Evolutionary conservation across 2,113 vertebrate species (phyloP).

Genomic region (Plotosus lineatus): DNA sequence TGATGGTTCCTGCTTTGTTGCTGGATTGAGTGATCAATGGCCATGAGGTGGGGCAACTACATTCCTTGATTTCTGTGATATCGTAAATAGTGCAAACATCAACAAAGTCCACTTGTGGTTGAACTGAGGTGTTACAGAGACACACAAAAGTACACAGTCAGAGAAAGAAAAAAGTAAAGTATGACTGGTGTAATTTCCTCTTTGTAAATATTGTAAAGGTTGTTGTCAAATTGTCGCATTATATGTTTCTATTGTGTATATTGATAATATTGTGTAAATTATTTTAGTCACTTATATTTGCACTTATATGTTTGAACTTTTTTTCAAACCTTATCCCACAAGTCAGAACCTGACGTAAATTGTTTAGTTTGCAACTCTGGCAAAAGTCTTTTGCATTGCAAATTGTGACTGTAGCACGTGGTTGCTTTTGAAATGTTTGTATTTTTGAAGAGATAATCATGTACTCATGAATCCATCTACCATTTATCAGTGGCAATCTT

Average conservation of each 20-base stretch:
- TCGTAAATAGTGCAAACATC: not conserved
- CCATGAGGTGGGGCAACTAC: not conserved
- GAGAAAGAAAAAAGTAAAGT: not conserved
- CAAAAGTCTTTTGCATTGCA: not conserved
- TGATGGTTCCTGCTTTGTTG: too few species aligned
- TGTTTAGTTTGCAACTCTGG: too few species aligned
- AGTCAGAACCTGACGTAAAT: too few species aligned
- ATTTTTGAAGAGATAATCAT: not conserved
- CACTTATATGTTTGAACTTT: too few species aligned
- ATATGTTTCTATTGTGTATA: too few species aligned
- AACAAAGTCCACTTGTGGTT: constrained; percentile 6
- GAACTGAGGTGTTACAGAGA: not conserved
- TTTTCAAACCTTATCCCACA: too few species aligned
- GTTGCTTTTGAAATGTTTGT: not conserved
- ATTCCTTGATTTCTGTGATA: not conserved
- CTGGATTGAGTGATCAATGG: too few species aligned
- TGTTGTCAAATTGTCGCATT: not conserved
- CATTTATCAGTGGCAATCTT: not conserved
- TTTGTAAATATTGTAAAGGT: not conserved
- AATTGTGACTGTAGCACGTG: too few species aligned
- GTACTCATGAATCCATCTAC: not conserved
- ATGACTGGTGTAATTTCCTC: constrained; percentile 5
- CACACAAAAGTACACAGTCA: not conserved
- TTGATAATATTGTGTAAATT: too few species aligned
- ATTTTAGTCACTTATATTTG: too few species aligned